Evolutionary conservation across 2,113 vertebrate genomes (phyloP).

Genomic region (Chaetorhynchus papuensis): DNA sequence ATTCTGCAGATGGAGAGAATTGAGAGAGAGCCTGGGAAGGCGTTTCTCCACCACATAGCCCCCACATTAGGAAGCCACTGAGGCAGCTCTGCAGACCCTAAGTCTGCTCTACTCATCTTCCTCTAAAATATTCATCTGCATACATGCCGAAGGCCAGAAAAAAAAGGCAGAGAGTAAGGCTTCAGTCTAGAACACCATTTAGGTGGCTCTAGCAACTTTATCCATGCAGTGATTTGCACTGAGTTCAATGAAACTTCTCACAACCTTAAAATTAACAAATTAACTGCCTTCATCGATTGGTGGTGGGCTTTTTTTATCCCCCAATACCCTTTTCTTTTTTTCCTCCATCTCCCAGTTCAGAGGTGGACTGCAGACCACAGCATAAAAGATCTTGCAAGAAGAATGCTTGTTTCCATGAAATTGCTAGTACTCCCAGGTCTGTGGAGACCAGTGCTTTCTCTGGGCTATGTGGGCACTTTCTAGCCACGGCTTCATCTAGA

Average conservation of each 20-base stretch:
- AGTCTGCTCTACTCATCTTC: background rate
- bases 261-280: background rate
- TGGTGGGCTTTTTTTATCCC: background rate
- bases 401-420: background rate
- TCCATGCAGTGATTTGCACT: background rate
- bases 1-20: background rate
- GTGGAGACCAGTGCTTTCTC: background rate
- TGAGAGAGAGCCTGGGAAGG: background rate
- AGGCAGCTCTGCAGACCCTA: background rate
- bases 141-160: background rate
- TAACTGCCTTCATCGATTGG: background rate
- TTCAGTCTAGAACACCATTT: background rate
- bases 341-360: background rate
- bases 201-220: background rate
- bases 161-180: background rate
- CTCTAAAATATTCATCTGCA: background rate
- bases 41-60: accelerated
- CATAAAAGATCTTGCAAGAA: background rate
- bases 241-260: background rate
- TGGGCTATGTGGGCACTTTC: background rate
- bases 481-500: background rate
- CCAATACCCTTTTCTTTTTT: background rate
- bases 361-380: background rate
- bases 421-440: background rate
- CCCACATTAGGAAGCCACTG: accelerated